Conservation (phyloP, 2,113 vertebrate species). For the Damaliscus lunatus region DNA sequence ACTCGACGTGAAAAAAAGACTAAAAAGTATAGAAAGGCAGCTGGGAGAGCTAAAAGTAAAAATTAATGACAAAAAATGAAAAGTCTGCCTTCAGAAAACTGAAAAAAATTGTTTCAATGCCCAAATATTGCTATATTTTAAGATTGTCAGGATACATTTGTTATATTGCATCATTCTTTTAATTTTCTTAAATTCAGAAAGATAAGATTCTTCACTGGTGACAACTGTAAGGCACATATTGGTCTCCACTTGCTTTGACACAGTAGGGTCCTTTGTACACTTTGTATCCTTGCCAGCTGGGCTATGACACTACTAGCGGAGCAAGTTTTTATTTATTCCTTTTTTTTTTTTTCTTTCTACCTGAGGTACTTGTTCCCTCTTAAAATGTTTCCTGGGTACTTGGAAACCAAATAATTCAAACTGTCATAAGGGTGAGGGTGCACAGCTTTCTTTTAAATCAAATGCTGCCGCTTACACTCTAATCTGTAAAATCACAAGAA, state of each 20-base stretch:
- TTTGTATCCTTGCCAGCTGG: background rate
- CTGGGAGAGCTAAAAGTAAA: background rate
- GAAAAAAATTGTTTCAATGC: background rate
- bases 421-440: background rate
- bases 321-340: background rate
- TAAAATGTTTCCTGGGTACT: background rate
- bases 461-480: background rate
- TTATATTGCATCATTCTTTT: background rate
- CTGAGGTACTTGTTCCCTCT: background rate
- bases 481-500: background rate
- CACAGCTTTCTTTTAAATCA: background rate
- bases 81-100: background rate
- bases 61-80: slow-evolving; percentile 32
- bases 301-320: background rate
- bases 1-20: background rate
- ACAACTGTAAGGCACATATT: background rate
- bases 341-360: background rate
- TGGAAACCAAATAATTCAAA: background rate
- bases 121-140: background rate
- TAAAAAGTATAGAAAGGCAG: background rate
- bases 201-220: background rate
- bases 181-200: background rate
- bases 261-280: background rate
- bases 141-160: background rate
- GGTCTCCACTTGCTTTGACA: background rate